Percentiles rank a stretch among this genome's conserved stretches.
Conservation (phyloP, 2,888 invertebrate species). For the Laspeyria flexula region DNA sequence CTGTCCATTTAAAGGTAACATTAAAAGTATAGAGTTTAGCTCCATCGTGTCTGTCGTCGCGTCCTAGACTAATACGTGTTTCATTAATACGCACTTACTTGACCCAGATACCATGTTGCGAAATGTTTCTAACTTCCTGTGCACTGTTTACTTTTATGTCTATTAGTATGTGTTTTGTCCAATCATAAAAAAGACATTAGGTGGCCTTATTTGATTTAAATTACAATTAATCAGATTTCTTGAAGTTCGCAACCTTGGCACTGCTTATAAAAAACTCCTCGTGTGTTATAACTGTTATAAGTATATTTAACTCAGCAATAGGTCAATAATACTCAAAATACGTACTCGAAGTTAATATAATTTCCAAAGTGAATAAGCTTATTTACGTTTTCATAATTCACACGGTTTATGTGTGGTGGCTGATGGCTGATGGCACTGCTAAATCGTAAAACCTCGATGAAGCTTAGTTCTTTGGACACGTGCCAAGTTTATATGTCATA, state of each 20-base stretch:
- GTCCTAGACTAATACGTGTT: slow-evolving; percentile 48
- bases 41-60: slow-evolving; percentile 36
- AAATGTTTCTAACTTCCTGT: slow-evolving; percentile 49
- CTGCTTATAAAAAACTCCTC: background rate
- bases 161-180: slow-evolving; percentile 2
- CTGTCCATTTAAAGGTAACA: slow-evolving; percentile 7
- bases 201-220: background rate
- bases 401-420: slow-evolving; percentile 44
- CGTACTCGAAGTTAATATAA: slow-evolving; percentile 8
- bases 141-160: slow-evolving; percentile 28
- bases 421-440: slow-evolving; percentile 46
- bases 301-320: background rate
- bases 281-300: background rate
- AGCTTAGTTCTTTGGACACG: slow-evolving; percentile 42
- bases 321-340: background rate
- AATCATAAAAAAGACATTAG: background rate
- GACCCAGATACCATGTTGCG: slow-evolving; percentile 60
- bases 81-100: slow-evolving; percentile 56
- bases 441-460: slow-evolving; percentile 47
- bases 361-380: slow-evolving; percentile 26
- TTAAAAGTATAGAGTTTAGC: slow-evolving; percentile 35
- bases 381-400: slow-evolving; percentile 46
- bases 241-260: background rate
- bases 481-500: slow-evolving; percentile 48
- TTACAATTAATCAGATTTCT: background rate